Conservation (phyloP, 2,797 vertebrate genomes). For the Hozukius guyotensis region DNA sequence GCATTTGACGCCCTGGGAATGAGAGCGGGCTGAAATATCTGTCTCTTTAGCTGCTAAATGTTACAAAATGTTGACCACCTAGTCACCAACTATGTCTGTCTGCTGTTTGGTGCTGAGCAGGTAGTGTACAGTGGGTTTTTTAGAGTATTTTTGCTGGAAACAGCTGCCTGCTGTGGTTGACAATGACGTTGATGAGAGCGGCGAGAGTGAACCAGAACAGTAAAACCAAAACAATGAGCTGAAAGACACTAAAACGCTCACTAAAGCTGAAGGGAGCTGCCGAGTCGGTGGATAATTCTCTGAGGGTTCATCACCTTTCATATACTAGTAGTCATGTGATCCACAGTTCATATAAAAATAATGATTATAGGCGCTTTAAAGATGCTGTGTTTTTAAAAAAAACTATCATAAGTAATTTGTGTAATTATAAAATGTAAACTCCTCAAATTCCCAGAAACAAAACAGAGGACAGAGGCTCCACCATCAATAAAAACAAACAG, state of each 20-base stretch:
- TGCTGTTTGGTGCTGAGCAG: not conserved
- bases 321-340: not conserved
- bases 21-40: not conserved
- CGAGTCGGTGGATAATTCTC: too few relatives aligned
- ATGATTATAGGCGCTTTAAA: not conserved
- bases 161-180: not conserved
- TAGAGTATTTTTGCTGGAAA: not conserved
- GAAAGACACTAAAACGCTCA: not conserved
- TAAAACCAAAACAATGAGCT: not conserved
- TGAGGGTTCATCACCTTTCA: not conserved
- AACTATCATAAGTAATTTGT: not conserved
- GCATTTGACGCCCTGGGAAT: too few relatives aligned
- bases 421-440: not conserved
- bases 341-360: not conserved
- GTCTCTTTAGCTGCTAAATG: not conserved
- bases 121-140: not conserved
- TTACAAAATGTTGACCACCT: not conserved
- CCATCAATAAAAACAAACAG: not conserved
- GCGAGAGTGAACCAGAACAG: not conserved
- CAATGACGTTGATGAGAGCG: not conserved
- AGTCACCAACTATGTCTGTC: fast-evolving
- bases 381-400: not conserved
- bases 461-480: not conserved
- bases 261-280: not conserved
- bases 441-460: not conserved